phyloP scores from a whole-genome alignment of 2,888 invertebrate species.

The Tenthredo distinguenda region DNA sequence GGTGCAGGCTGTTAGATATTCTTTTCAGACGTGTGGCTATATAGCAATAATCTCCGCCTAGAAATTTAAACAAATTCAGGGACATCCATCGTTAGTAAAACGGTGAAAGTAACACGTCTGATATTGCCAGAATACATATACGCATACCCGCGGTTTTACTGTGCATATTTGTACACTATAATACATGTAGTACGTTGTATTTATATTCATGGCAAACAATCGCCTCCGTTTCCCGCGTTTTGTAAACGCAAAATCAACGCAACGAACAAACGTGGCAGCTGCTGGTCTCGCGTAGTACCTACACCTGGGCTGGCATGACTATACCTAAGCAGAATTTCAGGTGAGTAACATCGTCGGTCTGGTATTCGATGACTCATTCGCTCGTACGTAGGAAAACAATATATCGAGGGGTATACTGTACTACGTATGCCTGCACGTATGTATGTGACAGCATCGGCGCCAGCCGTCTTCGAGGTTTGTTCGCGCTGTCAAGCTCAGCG shows the following conservation, averaged over 20 bases:
- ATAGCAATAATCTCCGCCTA: background rate
- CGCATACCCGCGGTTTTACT: background rate
- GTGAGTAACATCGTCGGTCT: constrained; percentile 38
- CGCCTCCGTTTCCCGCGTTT: background rate
- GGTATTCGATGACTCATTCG: constrained; percentile 42
- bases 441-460: background rate
- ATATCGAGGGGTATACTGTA: background rate
- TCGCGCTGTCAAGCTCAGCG: background rate
- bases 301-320: constrained; percentile 37
- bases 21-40: background rate
- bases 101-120: background rate
- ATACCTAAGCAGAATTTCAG: constrained; percentile 47
- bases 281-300: background rate
- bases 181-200: background rate
- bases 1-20: background rate
- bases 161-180: background rate
- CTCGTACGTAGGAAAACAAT: background rate
- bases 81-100: constrained; percentile 12
- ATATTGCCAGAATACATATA: background rate
- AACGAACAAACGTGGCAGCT: constrained; percentile 2
- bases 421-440: background rate
- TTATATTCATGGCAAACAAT: constrained; percentile 33
- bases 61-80: constrained; percentile 12
- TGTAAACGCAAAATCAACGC: constrained; percentile 2
- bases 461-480: background rate